These are phyloP conservation scores for Sus cebifrons DNA, from an alignment of 2,797 vertebrate genomes.

Conservation along the genomic window DNA sequence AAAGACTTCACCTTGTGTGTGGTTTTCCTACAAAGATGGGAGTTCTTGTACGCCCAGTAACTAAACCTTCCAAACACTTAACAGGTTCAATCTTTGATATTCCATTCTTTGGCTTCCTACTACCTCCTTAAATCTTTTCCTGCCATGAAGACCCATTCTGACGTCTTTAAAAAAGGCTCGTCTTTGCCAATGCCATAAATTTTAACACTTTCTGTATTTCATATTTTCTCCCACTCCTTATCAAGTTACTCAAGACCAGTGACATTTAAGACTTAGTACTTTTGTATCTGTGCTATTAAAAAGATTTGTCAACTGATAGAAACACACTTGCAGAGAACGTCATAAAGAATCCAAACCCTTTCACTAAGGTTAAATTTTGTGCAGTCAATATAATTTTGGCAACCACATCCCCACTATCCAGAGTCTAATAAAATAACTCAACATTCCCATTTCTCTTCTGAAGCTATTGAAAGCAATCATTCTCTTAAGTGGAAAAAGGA, in stretches of 20 bases:
- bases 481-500: not conserved
- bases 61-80: not conserved
- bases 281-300: not conserved
- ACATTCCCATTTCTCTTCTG: not conserved
- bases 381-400: not conserved
- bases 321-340: conserved; percentile 15
- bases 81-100: not conserved
- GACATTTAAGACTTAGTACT: conserved; percentile 5
- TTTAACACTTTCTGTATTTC: not conserved
- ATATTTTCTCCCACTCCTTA: conserved; percentile 12
- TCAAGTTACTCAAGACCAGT: conserved; percentile 9
- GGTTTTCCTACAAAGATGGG: not conserved
- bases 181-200: not conserved
- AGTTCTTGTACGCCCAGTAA: not conserved
- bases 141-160: not conserved
- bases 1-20: not conserved
- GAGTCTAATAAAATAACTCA: not conserved
- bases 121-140: not conserved
- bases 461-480: not conserved
- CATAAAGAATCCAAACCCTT: not conserved
- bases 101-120: not conserved
- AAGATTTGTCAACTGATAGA: not conserved
- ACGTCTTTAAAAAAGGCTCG: not conserved
- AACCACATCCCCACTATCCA: not conserved
- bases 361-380: not conserved